These are phyloP conservation scores for Alentia gelatinosa DNA, from an alignment of 2,888 invertebrate species.

Conservation along the genomic window DNA sequence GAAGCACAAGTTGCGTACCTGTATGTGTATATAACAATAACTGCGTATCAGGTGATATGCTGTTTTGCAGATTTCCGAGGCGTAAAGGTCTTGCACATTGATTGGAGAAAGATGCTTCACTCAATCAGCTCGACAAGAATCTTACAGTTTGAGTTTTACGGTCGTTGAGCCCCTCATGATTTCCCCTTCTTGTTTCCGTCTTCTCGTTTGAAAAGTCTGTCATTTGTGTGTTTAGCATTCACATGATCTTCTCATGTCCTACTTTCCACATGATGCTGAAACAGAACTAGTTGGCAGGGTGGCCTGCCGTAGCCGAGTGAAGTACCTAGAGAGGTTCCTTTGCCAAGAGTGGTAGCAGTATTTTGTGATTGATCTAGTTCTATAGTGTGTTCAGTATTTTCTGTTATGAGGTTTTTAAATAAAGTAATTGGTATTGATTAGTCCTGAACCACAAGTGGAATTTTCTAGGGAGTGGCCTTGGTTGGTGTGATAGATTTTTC, in stretches of 20 bases:
- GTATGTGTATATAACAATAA: too few relatives aligned
- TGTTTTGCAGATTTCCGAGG: too few relatives aligned
- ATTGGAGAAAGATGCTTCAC: too few relatives aligned
- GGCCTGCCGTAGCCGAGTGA: neutral
- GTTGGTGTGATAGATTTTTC: neutral
- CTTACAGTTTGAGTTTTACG: too few relatives aligned
- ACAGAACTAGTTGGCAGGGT: neutral
- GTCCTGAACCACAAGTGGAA: neutral
- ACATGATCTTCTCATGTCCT: neutral
- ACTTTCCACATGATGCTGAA: neutral
- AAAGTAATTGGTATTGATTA: neutral
- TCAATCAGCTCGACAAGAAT: too few relatives aligned
- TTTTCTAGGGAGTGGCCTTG: neutral
- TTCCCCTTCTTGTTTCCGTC: neutral
- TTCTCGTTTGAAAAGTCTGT: neutral
- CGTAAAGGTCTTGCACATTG: too few relatives aligned
- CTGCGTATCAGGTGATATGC: too few relatives aligned
- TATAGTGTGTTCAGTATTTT: neutral
- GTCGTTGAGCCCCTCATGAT: neutral
- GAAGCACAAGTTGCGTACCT: neutral
- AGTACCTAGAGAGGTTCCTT: neutral
- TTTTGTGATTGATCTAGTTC: neutral
- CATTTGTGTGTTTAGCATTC: neutral
- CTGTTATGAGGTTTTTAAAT: neutral
- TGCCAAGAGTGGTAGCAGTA: neutral